These are phyloP conservation scores for Barbus barbus DNA, from an alignment of 2,113 vertebrate species.

Conservation along the genomic window DNA sequence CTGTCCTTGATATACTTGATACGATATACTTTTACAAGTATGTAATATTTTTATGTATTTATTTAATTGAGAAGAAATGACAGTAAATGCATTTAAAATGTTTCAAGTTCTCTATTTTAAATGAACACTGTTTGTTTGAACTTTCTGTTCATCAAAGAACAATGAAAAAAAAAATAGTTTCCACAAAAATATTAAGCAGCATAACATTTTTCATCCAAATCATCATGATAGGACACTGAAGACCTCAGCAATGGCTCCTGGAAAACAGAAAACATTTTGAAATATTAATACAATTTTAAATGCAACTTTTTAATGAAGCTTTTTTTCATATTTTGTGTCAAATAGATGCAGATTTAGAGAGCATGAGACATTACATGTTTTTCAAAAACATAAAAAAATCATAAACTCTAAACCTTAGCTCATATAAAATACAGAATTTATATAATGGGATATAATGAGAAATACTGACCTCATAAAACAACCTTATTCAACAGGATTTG, in stretches of 20 bases:
- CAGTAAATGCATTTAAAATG: too few relatives aligned
- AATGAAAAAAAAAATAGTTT: neutral
- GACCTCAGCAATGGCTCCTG: neutral
- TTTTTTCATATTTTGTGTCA: too few relatives aligned
- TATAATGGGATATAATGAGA: too few relatives aligned
- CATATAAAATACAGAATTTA: neutral
- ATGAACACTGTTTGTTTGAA: too few relatives aligned
- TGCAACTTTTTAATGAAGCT: too few relatives aligned
- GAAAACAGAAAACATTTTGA: neutral
- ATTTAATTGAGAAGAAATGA: too few relatives aligned
- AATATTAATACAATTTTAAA: neutral
- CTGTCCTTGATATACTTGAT: neutral
- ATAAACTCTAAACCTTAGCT: neutral
- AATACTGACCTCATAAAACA: neutral
- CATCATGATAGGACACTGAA: neutral
- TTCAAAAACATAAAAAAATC: neutral
- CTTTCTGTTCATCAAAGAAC: too few relatives aligned
- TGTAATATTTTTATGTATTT: too few relatives aligned
- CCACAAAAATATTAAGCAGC: neutral
- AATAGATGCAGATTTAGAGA: neutral
- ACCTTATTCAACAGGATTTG: neutral
- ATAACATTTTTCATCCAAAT: neutral
- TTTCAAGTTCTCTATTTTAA: too few relatives aligned
- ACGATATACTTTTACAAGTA: neutral
- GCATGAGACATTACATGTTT: neutral